Percentiles rank a stretch among this genome's conserved stretches.
Conservation (phyloP, 2,888 invertebrate species). For the Caenorhabditis sp. region DNA sequence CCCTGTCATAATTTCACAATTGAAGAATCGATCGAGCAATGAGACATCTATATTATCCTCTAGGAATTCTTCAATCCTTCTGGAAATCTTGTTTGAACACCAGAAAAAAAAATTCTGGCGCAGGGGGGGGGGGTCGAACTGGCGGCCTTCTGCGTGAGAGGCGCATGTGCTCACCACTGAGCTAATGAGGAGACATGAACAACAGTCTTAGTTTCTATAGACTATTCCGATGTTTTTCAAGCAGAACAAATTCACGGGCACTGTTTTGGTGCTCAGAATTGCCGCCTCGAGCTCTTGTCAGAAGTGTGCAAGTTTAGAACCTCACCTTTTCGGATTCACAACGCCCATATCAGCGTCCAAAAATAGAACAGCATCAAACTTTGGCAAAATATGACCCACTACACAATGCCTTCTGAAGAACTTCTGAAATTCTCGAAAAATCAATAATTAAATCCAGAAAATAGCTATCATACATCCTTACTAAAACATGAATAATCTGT, state of each 20-base stretch:
- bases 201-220: too few relatives aligned
- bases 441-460: not conserved
- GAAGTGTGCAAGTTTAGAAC: not conserved
- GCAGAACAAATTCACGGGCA: not conserved
- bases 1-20: slow-evolving; percentile 37
- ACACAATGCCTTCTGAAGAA: slow-evolving; percentile 51
- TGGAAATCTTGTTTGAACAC: slow-evolving; percentile 7
- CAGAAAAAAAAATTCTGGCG: too few relatives aligned
- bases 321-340: slow-evolving; percentile 37
- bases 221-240: too few relatives aligned
- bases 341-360: slow-evolving; percentile 49
- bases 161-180: too few relatives aligned
- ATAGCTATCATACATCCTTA: slow-evolving; percentile 21
- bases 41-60: slow-evolving; percentile 24
- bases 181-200: too few relatives aligned
- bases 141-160: too few relatives aligned
- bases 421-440: slow-evolving; percentile 17
- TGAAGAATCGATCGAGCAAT: slow-evolving; percentile 38
- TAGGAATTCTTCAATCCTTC: slow-evolving; percentile 38
- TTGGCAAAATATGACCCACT: slow-evolving; percentile 18
- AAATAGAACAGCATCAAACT: slow-evolving; percentile 34
- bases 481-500: slow-evolving; percentile 14
- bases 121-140: too few relatives aligned
- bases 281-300: too few relatives aligned
- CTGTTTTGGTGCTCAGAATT: not conserved